Conservation (phyloP, 2,797 vertebrate species). For the Galaxias olidus region DNA sequence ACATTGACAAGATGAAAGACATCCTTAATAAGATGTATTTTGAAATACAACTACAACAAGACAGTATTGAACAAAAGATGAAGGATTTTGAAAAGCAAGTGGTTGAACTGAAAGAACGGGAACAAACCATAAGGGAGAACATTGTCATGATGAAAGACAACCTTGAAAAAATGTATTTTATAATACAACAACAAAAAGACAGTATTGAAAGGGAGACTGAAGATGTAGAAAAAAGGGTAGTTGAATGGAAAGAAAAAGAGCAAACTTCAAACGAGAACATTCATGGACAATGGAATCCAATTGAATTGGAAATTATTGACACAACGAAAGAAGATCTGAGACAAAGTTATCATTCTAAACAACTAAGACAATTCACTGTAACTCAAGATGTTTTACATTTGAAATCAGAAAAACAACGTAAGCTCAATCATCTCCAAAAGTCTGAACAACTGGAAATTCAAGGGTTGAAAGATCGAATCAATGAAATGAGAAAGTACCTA, state of each 20-base stretch:
- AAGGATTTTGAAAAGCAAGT: background rate
- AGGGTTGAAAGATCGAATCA: conserved; percentile 48
- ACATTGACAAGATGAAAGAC: too few relatives aligned
- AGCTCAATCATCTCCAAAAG: conserved; percentile 28
- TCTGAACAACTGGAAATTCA: conserved; percentile 49
- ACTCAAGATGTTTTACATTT: too few relatives aligned
- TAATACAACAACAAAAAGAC: background rate
- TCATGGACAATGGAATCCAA: background rate
- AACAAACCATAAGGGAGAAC: background rate
- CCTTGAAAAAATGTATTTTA: background rate
- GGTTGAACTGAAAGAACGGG: background rate
- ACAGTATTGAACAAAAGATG: background rate
- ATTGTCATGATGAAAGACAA: background rate
- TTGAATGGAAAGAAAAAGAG: too few relatives aligned
- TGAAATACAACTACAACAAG: background rate
- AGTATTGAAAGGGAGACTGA: background rate
- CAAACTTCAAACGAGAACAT: too few relatives aligned
- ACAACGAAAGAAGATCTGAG: conserved; percentile 25
- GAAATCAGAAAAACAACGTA: too few relatives aligned
- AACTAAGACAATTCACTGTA: too few relatives aligned
- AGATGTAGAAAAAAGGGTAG: background rate
- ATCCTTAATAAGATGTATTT: too few relatives aligned
- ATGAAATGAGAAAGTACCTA: conserved; percentile 49
- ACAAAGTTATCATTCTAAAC: too few relatives aligned
- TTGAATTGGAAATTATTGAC: background rate